Base-by-base conservation (phyloP, 2,797 vertebrate species). In the Decapterus maruadsi region DNA sequence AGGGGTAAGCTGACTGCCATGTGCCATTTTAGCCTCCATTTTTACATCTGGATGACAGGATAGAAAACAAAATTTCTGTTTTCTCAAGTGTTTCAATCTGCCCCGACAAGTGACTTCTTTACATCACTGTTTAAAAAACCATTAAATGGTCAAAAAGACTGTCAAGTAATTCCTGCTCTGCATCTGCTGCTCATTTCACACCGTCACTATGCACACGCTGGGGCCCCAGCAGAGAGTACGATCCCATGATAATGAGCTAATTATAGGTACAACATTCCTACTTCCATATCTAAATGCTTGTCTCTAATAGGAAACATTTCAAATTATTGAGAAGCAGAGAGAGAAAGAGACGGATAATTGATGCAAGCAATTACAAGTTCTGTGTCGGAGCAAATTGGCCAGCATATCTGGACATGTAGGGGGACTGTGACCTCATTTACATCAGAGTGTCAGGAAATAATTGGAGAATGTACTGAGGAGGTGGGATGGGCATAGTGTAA, bases 291-390 rank as follows among this genome's bases (percentile, higher is more conserved):
- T 91, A 93, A 93, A 94, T 82, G 87, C 90, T 93, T 51, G 81
- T 88, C 90, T 91, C 88, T 93, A 94, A 95, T 94, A 94, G 87
- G 87, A 92, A 95, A 93, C 90, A 94, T 93, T 95, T 93, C 84
- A 91, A 93, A 95, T 94, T 87, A 95, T 84, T 79, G 88, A 92
- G 87, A 89, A 79, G 85, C 84, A 91, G 82, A 77, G 84, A 85
- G 87, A 90, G 88, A 92, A 86, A 87, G 85, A 87, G 87, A 92
- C 78, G 50, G 87, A 93, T 94, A 95, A 96, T 95, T 95, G 94
- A 95, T 95, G 93, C 90, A 75, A 85, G 92, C 93, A 95, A 95
- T 96, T 95, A 95, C 89, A 91, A 94, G 85, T 94, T 94, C 86
- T 92, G 92, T 94, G 93, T 95, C 71, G 68, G 83, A 92, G 92